These are phyloP conservation scores for Phoebastria nigripes DNA, from an alignment of 2,797 vertebrate genomes.

Conservation along the genomic window DNA sequence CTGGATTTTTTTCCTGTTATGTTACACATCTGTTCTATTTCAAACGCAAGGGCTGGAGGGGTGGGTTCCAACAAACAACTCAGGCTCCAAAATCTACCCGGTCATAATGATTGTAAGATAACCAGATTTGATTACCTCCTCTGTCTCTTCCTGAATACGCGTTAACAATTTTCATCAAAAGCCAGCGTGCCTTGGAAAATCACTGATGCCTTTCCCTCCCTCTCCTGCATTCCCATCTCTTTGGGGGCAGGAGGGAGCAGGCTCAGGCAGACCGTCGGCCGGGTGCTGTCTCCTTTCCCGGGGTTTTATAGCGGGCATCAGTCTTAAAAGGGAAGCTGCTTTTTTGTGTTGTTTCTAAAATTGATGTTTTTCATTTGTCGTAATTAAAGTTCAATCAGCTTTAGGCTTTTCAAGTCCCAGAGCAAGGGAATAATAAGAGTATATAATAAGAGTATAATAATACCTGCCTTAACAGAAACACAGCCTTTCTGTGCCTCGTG, in stretches of 20 bases:
- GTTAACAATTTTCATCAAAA: constrained; percentile 4
- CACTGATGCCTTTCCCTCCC: not conserved
- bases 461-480: not conserved
- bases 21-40: constrained; percentile 50
- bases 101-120: constrained; percentile 59
- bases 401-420: not conserved
- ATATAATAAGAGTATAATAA: not conserved
- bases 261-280: accelerated
- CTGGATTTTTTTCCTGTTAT: constrained; percentile 36
- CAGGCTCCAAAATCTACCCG: constrained; percentile 29
- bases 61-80: constrained; percentile 57
- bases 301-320: not conserved
- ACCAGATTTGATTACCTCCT: constrained; percentile 55
- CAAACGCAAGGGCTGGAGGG: not conserved
- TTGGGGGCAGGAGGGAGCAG: not conserved
- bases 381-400: not conserved
- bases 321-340: not conserved
- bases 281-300: not conserved
- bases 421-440: not conserved
- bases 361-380: not conserved
- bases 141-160: constrained; percentile 36
- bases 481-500: accelerated
- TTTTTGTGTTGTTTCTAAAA: not conserved
- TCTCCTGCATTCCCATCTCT: not conserved
- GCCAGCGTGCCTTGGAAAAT: constrained; percentile 34